Evolutionary conservation across 1,140 invertebrate species (phyloP).

Genomic region (Tetraneura akinire): DNA sequence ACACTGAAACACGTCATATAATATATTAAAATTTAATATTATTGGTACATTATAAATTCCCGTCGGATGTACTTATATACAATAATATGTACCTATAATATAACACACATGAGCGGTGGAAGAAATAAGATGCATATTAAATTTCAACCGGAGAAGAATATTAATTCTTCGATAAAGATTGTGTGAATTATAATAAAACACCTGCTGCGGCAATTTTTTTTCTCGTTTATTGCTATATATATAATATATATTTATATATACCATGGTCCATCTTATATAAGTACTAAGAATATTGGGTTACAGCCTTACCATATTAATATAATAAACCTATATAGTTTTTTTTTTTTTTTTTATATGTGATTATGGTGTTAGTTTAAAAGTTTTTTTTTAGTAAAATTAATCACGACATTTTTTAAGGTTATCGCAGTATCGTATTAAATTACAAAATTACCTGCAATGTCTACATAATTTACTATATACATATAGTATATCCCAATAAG

Average conservation of each 20-base stretch:
- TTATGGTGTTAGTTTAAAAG: neutral
- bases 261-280: no score
- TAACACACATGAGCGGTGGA: no score
- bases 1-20: neutral
- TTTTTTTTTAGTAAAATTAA: conserved; percentile 6
- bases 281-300: conserved; percentile 28
- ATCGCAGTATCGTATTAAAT: neutral
- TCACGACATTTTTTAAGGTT: neutral
- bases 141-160: conserved; percentile 7
- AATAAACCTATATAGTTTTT: neutral
- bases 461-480: no score
- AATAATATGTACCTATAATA: no score
- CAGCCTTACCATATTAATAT: neutral
- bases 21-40: neutral
- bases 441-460: neutral
- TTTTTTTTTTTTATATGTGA: neutral
- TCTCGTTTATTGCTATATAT: neutral
- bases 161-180: neutral
- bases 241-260: conserved; percentile 2
- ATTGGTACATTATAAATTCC: neutral
- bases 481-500: no score
- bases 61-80: neutral
- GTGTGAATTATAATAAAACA: conserved; percentile 32
- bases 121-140: conserved; percentile 4
- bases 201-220: conserved; percentile 21